Conservation (phyloP, 2,113 vertebrate genomes). For the Eulacestoma nigropectus region DNA sequence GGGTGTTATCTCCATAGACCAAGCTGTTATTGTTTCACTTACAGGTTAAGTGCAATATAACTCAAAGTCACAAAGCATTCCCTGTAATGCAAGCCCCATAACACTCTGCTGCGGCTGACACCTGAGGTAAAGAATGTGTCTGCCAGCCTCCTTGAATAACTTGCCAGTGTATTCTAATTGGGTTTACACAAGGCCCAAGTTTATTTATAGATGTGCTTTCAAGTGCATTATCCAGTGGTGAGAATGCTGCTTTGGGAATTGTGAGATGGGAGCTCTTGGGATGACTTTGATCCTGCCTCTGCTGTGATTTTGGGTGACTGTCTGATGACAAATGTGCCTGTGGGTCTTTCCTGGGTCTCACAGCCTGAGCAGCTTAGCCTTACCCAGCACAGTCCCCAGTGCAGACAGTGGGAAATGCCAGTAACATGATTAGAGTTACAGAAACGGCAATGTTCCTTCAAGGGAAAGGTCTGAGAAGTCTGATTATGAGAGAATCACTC, state of each 20-base stretch:
- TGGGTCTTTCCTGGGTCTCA: background rate
- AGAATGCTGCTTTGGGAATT: background rate
- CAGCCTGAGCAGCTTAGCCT: background rate
- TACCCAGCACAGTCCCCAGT: background rate
- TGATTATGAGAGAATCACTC: background rate
- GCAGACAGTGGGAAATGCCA: background rate
- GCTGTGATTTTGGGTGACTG: background rate
- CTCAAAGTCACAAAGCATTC: slow-evolving; percentile 14
- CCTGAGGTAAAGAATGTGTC: slow-evolving; percentile 35
- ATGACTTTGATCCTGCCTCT: background rate
- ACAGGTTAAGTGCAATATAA: slow-evolving; percentile 15
- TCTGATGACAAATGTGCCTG: background rate
- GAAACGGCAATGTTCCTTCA: background rate
- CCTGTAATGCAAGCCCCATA: slow-evolving; percentile 7
- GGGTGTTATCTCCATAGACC: slow-evolving; percentile 42
- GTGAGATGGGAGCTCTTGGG: background rate
- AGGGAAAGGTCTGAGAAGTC: background rate
- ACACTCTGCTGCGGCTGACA: slow-evolving; percentile 12
- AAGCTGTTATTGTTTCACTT: slow-evolving; percentile 52
- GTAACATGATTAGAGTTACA: background rate
- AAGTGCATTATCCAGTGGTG: background rate
- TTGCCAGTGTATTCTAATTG: slow-evolving; percentile 24
- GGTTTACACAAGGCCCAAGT: background rate
- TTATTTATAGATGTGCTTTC: slow-evolving; percentile 4
- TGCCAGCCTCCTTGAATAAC: slow-evolving; percentile 5